A percentile compares a stretch with the other conserved stretches of the same genome.
Evolutionary conservation across 2,113 vertebrate species (phyloP).

Genomic region (Podarcis cretensis): DNA sequence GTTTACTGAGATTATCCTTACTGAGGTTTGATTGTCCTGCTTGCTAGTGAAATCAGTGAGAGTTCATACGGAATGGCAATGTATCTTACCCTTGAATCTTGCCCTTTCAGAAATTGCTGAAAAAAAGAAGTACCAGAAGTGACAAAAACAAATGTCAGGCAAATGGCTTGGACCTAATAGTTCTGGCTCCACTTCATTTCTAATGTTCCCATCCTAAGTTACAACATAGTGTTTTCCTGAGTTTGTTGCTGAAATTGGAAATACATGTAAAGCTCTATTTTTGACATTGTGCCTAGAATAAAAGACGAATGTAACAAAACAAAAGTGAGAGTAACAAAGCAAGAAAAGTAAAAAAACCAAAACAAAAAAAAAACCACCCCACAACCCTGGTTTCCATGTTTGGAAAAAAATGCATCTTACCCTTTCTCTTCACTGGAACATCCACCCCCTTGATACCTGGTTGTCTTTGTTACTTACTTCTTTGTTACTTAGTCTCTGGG

Average conservation of each 20-base stretch:
- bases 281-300: background rate
- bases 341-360: background rate
- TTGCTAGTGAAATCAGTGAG: conserved; percentile 38
- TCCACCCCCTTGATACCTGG: background rate
- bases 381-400: rapidly evolving
- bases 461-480: background rate
- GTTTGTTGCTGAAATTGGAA: background rate
- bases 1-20: conserved; percentile 41
- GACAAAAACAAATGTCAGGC: conserved; percentile 38
- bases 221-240: background rate
- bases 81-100: background rate
- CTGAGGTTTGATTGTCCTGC: conserved; percentile 46
- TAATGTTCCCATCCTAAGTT: background rate
- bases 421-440: background rate
- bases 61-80: conserved; percentile 34
- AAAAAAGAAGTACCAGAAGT: conserved; percentile 35
- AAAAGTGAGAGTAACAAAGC: background rate
- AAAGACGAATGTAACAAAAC: background rate
- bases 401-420: background rate
- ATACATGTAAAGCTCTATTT: background rate
- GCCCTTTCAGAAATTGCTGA: conserved; percentile 9
- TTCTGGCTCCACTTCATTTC: conserved; percentile 25
- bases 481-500: background rate
- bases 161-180: conserved; percentile 1
- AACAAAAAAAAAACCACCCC: too few species aligned